These are phyloP conservation scores for Drosophila percnosoma DNA, from an alignment of 2,888 invertebrate species.

Conservation along the genomic window DNA sequence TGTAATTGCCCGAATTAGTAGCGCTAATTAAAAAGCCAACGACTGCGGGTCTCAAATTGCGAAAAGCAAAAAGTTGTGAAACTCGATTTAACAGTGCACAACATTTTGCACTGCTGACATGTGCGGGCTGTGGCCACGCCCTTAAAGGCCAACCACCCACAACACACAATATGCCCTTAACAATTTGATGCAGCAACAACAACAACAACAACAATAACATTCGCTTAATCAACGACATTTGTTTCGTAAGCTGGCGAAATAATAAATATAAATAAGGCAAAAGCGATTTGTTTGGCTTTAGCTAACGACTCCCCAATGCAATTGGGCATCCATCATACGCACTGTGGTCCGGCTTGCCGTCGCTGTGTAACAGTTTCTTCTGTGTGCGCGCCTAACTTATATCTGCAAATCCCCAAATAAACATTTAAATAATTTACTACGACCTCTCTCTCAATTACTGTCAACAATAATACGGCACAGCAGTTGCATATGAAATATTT, in stretches of 20 bases:
- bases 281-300: conserved; percentile 63
- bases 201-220: conserved; percentile 20
- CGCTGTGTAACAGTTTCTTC: conserved; percentile 17
- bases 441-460: conserved; percentile 68
- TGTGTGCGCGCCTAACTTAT: conserved; percentile 20
- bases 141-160: conserved; percentile 1
- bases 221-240: conserved; percentile 54
- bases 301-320: conserved; percentile 65
- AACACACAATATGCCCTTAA: conserved; percentile 17
- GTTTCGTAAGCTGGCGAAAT: conserved; percentile 39
- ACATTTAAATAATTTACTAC: conserved; percentile 72
- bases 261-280: conserved; percentile 61
- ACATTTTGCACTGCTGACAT: conserved; percentile 14
- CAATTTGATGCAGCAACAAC: conserved; percentile 13
- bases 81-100: conserved; percentile 19
- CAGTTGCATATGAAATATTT: conserved; percentile 66
- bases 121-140: conserved; percentile 17
- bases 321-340: conserved; percentile 66
- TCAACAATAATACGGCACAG: conserved; percentile 65
- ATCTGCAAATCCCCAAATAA: conserved; percentile 62
- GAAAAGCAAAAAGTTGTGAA: conserved; percentile 18
- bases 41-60: conserved; percentile 58
- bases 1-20: conserved; percentile 58
- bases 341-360: conserved; percentile 39
- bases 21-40: conserved; percentile 63